Evolutionary conservation across 2,888 invertebrate species (phyloP).

Genomic region (Orthosia gracilis): DNA sequence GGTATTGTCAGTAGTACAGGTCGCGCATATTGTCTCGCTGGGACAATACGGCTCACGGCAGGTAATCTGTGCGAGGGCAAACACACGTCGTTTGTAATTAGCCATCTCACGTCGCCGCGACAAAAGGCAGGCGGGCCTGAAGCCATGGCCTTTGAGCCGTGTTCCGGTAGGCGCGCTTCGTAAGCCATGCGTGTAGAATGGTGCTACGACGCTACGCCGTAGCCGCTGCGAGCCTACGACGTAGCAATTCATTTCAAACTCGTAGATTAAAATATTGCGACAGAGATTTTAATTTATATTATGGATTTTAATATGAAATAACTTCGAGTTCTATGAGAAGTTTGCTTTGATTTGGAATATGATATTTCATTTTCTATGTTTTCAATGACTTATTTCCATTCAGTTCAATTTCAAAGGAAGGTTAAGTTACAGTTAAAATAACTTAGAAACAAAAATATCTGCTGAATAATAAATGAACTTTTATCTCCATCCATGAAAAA

Average conservation of each 20-base stretch:
- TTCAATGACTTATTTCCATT: slow-evolving; percentile 7
- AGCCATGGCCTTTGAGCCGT: slow-evolving; percentile 71
- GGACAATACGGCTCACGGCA: slow-evolving; percentile 69
- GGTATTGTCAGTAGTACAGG: slow-evolving; percentile 48
- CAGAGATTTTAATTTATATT: neutral
- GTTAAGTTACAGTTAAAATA: neutral
- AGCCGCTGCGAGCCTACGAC: slow-evolving; percentile 48
- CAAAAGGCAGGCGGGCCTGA: slow-evolving; percentile 70
- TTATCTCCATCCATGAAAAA: neutral
- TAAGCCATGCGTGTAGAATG: slow-evolving; percentile 70
- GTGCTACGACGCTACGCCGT: slow-evolving; percentile 59
- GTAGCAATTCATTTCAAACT: slow-evolving; percentile 47
- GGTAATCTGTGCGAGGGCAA: slow-evolving; percentile 76
- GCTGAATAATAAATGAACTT: neutral
- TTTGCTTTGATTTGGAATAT: slow-evolving; percentile 24
- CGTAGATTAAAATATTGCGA: slow-evolving; percentile 42
- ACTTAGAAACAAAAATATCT: neutral
- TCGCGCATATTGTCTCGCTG: slow-evolving; percentile 67
- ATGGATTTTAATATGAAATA: slow-evolving; percentile 1
- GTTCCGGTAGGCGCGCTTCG: slow-evolving; percentile 65
- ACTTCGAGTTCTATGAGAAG: neutral
- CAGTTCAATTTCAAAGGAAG: neutral
- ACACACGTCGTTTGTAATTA: slow-evolving; percentile 80
- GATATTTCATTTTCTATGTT: neutral
- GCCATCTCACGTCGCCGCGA: slow-evolving; percentile 74